Evolutionary conservation across 1,140 invertebrate species (phyloP).

Genomic region (Drosophila takahashii): DNA sequence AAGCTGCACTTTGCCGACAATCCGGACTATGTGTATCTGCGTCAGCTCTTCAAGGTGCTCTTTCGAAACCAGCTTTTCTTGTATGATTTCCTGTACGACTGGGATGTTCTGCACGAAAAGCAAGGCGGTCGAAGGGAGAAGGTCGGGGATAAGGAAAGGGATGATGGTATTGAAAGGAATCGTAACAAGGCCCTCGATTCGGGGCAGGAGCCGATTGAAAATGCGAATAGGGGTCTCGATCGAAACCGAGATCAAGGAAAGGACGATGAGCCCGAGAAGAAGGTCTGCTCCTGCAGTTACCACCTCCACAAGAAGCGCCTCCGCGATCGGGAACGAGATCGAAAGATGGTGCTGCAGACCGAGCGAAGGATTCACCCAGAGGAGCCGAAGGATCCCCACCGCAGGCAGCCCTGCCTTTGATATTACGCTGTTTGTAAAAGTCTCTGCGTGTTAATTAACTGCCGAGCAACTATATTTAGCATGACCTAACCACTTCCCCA

Average conservation of each 20-base stretch:
- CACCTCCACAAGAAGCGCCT: neutral
- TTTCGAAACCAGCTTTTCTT: conserved; percentile 32
- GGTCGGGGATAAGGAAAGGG: neutral
- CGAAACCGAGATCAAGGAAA: neutral
- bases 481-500: conserved; percentile 10
- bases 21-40: conserved; percentile 96
- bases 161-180: neutral
- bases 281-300: neutral
- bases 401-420: neutral
- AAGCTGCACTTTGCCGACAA: conserved; percentile 95
- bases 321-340: conserved; percentile 2
- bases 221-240: neutral
- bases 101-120: conserved; percentile 30
- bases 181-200: neutral
- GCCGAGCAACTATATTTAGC: conserved; percentile 35
- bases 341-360: neutral
- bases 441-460: conserved; percentile 41
- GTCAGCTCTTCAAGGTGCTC: conserved; percentile 45
- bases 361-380: neutral
- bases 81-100: conserved; percentile 54
- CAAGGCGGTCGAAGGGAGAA: neutral
- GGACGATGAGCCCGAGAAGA: neutral
- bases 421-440: conserved; percentile 4
- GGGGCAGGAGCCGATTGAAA: neutral
- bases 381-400: neutral